Base-by-base conservation (phyloP, 1,140 invertebrate genomes). In the Drosophila neocordata region DNA sequence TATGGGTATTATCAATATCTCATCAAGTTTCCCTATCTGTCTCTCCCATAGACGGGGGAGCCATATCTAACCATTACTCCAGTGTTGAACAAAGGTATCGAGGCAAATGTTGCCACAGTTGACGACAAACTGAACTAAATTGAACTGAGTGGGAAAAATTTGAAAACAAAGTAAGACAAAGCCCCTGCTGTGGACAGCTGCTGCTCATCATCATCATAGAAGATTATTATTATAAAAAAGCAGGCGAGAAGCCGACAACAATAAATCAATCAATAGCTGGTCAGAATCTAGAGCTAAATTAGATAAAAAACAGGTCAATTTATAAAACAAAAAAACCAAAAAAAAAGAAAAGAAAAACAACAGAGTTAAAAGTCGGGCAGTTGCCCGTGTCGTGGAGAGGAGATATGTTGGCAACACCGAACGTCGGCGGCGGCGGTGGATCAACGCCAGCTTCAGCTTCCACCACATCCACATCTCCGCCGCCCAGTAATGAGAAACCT, bases 391-490 rank as follows among this genome's bases (percentile, higher is more conserved):
- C 44, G 12, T n/a, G 15, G 38, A 59, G 57, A 22, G 24, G 38
- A 59, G 57, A 61, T 61, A 79, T 79, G 76, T 73, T 79, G 69
- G 63, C 67, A 67, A 72, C 76, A 65, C 68, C 67, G 61, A 74
- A 34, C 62, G 58, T 56, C 61, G 61, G 66, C 38, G 24, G 13
- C 5, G 13, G 15, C 9, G 41, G 41, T 48, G 41, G 41, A 11
- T 13, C 13, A 38, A 38, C n/a, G 37, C 37, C 37, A 38, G 37
- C 37, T 38, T 11, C 67, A 74, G 57, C 57, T 57, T 52, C 76
- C 53, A 52, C 73, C 35, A 66, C 61, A 34, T 35, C 31, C 31
- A 15, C 55, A 31, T n/a, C 41, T 13, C 38, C 51, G 57, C 51
- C 52, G 48, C 18, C 35, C 13, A 22, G 41, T 48, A 48, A 44